A percentile compares a stretch with the other conserved stretches of the same genome.
Conservation (phyloP, 2,113 vertebrate genomes). For the Galbula dea region DNA sequence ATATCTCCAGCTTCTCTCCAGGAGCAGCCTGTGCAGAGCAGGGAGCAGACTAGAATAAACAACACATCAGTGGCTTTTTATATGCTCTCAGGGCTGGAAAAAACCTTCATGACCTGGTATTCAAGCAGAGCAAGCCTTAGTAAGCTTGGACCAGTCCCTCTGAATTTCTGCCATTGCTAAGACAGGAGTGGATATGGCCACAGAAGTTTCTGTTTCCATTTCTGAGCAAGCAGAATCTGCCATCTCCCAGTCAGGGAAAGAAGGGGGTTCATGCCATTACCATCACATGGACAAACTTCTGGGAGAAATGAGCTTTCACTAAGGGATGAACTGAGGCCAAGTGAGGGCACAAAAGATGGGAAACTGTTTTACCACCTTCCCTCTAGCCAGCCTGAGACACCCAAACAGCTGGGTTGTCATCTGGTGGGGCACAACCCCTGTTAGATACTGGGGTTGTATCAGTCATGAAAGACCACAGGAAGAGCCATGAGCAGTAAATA, state of each 20-base stretch:
- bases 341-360: background rate
- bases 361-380: background rate
- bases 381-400: background rate
- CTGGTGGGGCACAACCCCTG: background rate
- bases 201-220: background rate
- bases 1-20: background rate
- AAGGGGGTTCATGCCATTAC: background rate
- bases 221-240: background rate
- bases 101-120: background rate
- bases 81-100: background rate
- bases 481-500: background rate
- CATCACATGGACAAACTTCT: background rate
- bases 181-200: background rate
- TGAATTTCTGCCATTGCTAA: background rate
- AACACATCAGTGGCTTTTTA: background rate
- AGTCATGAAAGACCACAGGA: fast-evolving
- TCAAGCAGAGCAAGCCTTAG: background rate
- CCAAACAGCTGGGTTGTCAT: background rate
- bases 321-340: background rate
- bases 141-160: background rate
- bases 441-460: background rate
- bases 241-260: fast-evolving
- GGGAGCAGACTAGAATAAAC: background rate
- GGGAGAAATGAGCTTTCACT: background rate
- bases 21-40: background rate